phyloP scores from a whole-genome alignment of 2,113 vertebrate genomes.

The Sylvia atricapilla region DNA sequence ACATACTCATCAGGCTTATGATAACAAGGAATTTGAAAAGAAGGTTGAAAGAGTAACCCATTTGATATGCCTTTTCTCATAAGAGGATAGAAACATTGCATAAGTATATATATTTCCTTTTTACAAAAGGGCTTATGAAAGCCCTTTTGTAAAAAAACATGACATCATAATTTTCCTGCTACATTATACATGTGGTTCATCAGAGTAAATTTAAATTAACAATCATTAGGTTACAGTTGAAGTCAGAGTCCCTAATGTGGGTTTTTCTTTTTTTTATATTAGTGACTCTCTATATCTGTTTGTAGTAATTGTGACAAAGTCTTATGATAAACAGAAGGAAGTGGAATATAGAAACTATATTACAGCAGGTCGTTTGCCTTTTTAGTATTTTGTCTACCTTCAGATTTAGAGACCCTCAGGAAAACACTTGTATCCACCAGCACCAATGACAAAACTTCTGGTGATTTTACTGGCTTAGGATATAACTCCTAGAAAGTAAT shows the following conservation, averaged over 20 bases:
- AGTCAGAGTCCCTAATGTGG: background rate
- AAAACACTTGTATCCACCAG: background rate
- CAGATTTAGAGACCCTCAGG: background rate
- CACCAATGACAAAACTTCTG: background rate
- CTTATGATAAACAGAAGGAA: background rate
- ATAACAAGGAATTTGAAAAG: background rate
- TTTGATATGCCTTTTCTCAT: background rate
- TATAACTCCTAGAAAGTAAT: background rate
- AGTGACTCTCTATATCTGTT: background rate
- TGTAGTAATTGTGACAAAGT: background rate
- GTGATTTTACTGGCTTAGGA: background rate
- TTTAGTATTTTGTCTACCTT: background rate
- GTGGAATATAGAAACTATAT: background rate
- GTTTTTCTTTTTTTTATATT: too few relatives aligned
- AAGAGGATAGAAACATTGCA: background rate
- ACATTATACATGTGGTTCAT: background rate
- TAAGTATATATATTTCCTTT: background rate
- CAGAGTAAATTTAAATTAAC: background rate
- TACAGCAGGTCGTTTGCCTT: background rate
- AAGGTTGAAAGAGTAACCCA: background rate
- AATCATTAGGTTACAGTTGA: background rate
- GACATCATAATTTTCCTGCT: background rate
- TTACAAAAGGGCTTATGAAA: too few relatives aligned
- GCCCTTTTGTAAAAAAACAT: background rate
- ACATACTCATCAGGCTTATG: background rate